Evolutionary conservation across 2,888 invertebrate genomes (phyloP), one percentile per base, ranked within the genome.

Genomic region (Tetropium fuscum): DNA sequence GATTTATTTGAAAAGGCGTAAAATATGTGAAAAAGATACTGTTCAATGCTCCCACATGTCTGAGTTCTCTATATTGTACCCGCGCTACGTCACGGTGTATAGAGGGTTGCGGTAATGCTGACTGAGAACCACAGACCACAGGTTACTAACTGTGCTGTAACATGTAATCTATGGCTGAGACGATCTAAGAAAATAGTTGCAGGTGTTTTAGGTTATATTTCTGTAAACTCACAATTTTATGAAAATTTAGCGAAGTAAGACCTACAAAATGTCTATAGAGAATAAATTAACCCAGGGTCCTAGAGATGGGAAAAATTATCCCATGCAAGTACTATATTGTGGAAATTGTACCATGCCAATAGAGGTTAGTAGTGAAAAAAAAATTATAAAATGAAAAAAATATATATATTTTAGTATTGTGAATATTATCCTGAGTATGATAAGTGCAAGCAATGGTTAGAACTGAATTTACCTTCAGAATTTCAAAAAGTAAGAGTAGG

Each of bases 371-470:
- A 34, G 18, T 16, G n/a, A 3, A 30, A 53, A 11, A 19, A 16
- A 11, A 8, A 22, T 20, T 10, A 19, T 7, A 3, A 40, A 38
- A 10, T 25, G n/a, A 15, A 19, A 22, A 41, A 10, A 10, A 10
- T 30, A 36, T 13, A 18, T 15, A 11, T 3, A 38, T 44, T 19
- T 32, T 79, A 95, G 93, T 99, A 98, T 81, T 98, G 98, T 82
- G 98, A 98, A 85, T 97, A 94, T 82, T 97, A 97, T 83, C 98
- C 98, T 6, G 96, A 96, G 81, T 95, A 95, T 80, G 98, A 97
- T 66, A 96, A 96, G 83, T 99, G 98, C 80, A 96, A 97, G 81
- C 91, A 91, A 69, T 99, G 98, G 98, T 83, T 98, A 66, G 96
- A 97, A 82, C 92, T 93, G 75, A 90, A 98, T 84, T 84, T 98